Evolutionary conservation across 2,797 vertebrate species (phyloP).

Genomic region (Notamacropus eugenii): DNA sequence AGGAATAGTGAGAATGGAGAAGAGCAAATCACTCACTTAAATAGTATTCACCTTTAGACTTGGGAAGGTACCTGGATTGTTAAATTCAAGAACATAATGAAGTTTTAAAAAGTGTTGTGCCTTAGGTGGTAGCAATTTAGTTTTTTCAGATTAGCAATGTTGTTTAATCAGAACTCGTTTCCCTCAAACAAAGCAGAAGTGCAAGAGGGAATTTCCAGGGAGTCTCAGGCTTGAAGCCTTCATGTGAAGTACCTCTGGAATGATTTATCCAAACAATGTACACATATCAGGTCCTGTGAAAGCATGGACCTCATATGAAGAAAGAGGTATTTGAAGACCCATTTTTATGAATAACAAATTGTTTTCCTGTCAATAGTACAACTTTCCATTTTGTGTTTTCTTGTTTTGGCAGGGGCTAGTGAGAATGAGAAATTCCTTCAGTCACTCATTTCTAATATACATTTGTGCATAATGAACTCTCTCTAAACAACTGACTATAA

Average conservation of each 20-base stretch:
- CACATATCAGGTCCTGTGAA: neutral
- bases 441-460: slow-evolving; percentile 41
- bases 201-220: neutral
- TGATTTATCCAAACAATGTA: neutral
- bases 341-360: neutral
- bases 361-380: neutral
- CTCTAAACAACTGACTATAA: slow-evolving; percentile 55
- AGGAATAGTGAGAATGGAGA: slow-evolving; percentile 20
- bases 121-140: slow-evolving; percentile 11
- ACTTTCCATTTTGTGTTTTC: neutral
- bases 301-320: neutral
- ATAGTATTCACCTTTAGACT: slow-evolving; percentile 6
- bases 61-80: slow-evolving; percentile 56
- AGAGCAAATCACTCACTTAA: neutral
- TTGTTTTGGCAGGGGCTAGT: neutral
- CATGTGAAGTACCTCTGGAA: neutral
- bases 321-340: neutral
- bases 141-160: slow-evolving; percentile 11
- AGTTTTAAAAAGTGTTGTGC: slow-evolving; percentile 31
- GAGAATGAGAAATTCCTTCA: slow-evolving; percentile 29
- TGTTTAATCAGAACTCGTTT: slow-evolving; percentile 21
- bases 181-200: neutral
- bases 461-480: slow-evolving; percentile 47
- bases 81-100: slow-evolving; percentile 51
- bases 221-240: neutral